Conservation (phyloP, 2,888 invertebrate species). For the Acleris sparsana region DNA sequence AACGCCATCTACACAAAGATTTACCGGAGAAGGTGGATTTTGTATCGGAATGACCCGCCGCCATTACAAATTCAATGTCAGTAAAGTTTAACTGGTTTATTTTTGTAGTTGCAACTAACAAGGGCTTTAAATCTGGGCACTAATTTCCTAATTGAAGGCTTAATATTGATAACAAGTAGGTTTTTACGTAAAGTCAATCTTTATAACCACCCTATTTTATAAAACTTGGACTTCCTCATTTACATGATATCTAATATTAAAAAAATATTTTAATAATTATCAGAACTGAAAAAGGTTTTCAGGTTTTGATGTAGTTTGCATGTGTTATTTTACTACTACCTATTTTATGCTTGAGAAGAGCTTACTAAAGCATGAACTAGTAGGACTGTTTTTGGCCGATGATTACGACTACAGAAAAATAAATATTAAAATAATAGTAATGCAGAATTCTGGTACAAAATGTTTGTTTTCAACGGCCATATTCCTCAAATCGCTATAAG, state of each 20-base stretch:
- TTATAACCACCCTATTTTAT: too few relatives aligned
- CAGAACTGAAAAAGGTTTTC: background rate
- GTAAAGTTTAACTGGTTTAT: slow-evolving; percentile 48
- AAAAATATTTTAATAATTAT: too few relatives aligned
- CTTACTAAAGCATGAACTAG: slow-evolving; percentile 18
- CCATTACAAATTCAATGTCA: slow-evolving; percentile 63
- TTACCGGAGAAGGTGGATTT: slow-evolving; percentile 81
- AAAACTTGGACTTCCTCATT: background rate
- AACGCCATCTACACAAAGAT: slow-evolving; percentile 81
- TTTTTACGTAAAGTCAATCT: background rate
- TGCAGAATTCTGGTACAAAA: background rate
- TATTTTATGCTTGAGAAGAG: background rate
- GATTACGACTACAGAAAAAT: slow-evolving; percentile 2
- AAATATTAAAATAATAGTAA: background rate
- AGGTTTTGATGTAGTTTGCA: slow-evolving; percentile 15
- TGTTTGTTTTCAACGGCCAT: slow-evolving; percentile 17
- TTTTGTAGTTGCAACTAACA: slow-evolving; percentile 21
- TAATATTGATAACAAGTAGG: background rate
- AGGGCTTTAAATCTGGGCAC: slow-evolving; percentile 17
- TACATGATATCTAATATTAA: too few relatives aligned
- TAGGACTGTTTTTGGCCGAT: slow-evolving; percentile 6
- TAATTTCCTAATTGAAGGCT: slow-evolving; percentile 15
- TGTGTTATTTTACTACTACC: background rate
- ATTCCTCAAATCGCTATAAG: background rate
- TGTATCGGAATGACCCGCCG: slow-evolving; percentile 77